These are phyloP conservation scores for Spongia lamella DNA, from an alignment of 37 sponge, comb jelly and placozoan species.

Conservation along the genomic window DNA sequence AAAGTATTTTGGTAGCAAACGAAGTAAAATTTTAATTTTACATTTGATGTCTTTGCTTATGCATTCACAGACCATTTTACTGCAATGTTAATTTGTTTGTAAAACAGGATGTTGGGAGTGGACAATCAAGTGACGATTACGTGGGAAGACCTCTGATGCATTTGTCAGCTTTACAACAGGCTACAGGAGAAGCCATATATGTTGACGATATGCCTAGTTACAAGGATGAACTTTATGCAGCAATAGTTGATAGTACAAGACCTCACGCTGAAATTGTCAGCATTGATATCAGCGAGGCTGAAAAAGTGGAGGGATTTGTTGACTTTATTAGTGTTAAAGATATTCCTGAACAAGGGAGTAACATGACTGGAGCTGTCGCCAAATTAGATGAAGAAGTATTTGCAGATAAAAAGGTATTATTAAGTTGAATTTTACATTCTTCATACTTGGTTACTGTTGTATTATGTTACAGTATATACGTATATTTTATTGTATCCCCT, in stretches of 20 bases:
- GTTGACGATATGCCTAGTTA: slow-evolving; percentile 75
- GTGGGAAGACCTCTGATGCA: slow-evolving; percentile 81
- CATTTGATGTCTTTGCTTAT: too few species aligned
- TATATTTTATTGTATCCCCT: too few species aligned
- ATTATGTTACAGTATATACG: too few species aligned
- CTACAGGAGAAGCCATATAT: slow-evolving; percentile 76
- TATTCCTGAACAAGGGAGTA: slow-evolving; percentile 50
- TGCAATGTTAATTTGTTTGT: too few species aligned
- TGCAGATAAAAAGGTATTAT: slow-evolving; percentile 60
- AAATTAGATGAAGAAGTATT: slow-evolving; percentile 62
- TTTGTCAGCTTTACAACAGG: slow-evolving; percentile 73
- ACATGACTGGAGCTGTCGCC: slow-evolving; percentile 11
- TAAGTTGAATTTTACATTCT: too few species aligned
- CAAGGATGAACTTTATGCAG: slow-evolving; percentile 80
- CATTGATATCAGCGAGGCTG: slow-evolving; percentile 53
- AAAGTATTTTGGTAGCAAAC: too few species aligned
- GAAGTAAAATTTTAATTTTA: too few species aligned
- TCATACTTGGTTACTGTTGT: too few species aligned
- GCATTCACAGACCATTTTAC: too few species aligned
- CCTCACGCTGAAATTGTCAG: slow-evolving; percentile 63
- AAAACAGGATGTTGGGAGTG: slow-evolving; percentile 36
- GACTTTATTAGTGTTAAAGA: slow-evolving; percentile 60
- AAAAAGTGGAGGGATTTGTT: slow-evolving; percentile 55
- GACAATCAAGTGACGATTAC: slow-evolving; percentile 36
- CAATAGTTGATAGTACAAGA: slow-evolving; percentile 54